These are phyloP conservation scores for Cotesia congregata DNA, from an alignment of 2,888 invertebrate genomes.

Conservation along the genomic window DNA sequence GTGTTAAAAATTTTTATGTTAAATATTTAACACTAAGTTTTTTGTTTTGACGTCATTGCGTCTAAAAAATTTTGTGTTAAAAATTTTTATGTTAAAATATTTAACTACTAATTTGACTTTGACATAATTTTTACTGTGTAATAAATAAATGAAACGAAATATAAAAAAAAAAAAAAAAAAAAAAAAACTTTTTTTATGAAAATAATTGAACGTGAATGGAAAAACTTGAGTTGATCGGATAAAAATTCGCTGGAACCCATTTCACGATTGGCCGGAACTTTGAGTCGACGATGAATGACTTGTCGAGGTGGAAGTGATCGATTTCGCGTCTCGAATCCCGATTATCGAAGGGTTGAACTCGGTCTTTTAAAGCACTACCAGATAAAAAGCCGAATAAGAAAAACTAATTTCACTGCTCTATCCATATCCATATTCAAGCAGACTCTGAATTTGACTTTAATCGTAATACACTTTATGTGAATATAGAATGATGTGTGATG, in stretches of 20 bases:
- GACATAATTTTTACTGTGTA: too few species aligned
- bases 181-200: background rate
- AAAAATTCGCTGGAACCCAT: constrained; percentile 18
- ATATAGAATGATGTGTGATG: constrained; percentile 60
- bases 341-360: constrained; percentile 35
- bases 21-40: too few species aligned
- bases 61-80: too few species aligned
- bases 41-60: too few species aligned
- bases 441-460: constrained; percentile 52
- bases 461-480: constrained; percentile 56
- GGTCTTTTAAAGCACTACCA: constrained; percentile 25
- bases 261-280: constrained; percentile 25
- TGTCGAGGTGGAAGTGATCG: constrained; percentile 26
- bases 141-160: too few species aligned
- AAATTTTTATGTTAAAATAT: too few species aligned
- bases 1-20: too few species aligned
- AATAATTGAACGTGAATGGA: background rate
- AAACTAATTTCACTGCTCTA: too few species aligned
- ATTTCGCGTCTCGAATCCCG: constrained; percentile 26
- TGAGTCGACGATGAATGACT: constrained; percentile 24
- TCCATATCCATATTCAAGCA: too few species aligned
- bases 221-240: constrained; percentile 1
- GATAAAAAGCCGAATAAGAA: constrained; percentile 42
- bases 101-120: too few species aligned
- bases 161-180: constrained; percentile 17